These are phyloP conservation scores for Dolichotis patagonum DNA, from an alignment of 2,113 vertebrate species.

Conservation along the genomic window DNA sequence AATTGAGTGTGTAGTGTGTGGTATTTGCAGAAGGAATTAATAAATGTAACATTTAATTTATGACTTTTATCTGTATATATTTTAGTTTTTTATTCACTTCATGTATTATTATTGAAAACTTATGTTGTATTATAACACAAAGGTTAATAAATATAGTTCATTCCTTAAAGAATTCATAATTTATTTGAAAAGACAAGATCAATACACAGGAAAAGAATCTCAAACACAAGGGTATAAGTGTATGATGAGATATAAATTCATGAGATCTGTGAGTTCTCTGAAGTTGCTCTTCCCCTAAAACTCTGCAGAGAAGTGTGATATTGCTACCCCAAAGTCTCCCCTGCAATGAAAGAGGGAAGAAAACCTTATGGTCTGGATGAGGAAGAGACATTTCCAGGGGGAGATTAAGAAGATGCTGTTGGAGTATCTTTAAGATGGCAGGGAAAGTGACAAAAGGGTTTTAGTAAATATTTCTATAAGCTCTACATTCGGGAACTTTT, in stretches of 20 bases:
- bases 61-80: conserved; percentile 48
- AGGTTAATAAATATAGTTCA: conserved; percentile 48
- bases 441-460: background rate
- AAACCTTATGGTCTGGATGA: background rate
- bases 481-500: background rate
- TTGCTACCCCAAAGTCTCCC: background rate
- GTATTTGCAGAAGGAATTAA: conserved; percentile 70
- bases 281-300: background rate
- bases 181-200: conserved; percentile 39
- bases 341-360: background rate
- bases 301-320: background rate
- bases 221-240: background rate
- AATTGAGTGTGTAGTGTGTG: background rate
- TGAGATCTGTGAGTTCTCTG: background rate
- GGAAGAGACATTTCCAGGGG: background rate
- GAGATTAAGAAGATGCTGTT: background rate
- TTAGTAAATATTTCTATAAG: conserved; percentile 26
- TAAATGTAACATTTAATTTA: conserved; percentile 58
- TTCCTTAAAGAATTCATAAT: conserved; percentile 28
- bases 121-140: conserved; percentile 25
- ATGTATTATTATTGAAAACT: conserved; percentile 31
- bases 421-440: background rate
- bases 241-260: background rate
- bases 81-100: conserved; percentile 54
- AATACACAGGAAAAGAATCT: background rate